Evolutionary conservation across 2,797 vertebrate genomes (phyloP), one percentile per base, ranked within the genome.

Genomic region (Lacerta agilis): DNA sequence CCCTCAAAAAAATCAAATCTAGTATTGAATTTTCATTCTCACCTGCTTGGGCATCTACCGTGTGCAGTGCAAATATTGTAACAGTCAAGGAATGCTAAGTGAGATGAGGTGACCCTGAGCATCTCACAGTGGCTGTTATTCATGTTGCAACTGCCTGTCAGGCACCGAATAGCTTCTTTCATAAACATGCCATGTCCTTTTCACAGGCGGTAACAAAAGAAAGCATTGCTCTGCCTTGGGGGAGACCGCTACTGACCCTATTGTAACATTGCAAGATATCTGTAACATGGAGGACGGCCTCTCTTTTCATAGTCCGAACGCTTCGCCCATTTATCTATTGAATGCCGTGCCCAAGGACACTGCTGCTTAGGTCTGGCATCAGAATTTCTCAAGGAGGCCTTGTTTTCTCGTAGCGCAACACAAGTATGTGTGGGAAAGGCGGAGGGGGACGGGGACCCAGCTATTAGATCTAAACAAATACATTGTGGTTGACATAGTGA

Each of bases 271-370:
- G 5, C 71, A 87, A 82, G 77, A 82, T 88, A 89, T 86, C 64
- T 49, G 84, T n/a, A 43, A 55, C 91, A n/a, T 29, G 87, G 89
- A 90, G 92, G 91, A 95, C 88, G 1, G 87, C 29, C 10, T 79
- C 79, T 78, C 41, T 91, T 88, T 93, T 90, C 91, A 90, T 88
- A 91, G 90, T 88, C 89, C 90, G 89, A 79, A 89, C 87, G 90
- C 82, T 82, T 78, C 90, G 90, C 95, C 88, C 95, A 93, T 94
- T 96, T 95, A 94, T 96, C 91, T 95, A 86, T 91, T 85, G 79
- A 89, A 91, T 17, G 20, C 79, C 76, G 8, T 17, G 43, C 55
- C 36, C 93, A 93, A 94, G 92, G 88, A 85, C 87, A 85, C 86
- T 43, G 64, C 92, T 95, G 90, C 82, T 82, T 85, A n/a, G 79